These are phyloP conservation scores for Encarsia formosa DNA, from an alignment of 2,888 invertebrate genomes.

Conservation along the genomic window DNA sequence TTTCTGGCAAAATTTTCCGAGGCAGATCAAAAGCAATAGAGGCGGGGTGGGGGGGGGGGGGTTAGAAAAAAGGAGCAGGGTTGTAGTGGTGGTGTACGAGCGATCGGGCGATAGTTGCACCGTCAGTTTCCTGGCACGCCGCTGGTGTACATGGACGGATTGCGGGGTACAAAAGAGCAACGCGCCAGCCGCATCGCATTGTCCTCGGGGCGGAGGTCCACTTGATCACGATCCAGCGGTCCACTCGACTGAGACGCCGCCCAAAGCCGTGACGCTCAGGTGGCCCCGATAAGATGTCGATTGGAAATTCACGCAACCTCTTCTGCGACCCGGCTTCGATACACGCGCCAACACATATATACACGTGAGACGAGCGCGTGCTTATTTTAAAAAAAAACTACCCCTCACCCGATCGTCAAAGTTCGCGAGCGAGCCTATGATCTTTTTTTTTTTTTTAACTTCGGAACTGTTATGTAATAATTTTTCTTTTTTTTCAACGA, in stretches of 20 bases:
- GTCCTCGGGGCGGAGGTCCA: slow-evolving; percentile 50
- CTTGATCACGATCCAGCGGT: slow-evolving; percentile 51
- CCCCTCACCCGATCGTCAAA: too few species aligned
- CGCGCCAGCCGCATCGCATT: slow-evolving; percentile 40
- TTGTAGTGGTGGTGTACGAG: background rate
- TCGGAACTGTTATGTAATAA: too few species aligned
- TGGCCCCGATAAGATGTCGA: slow-evolving; percentile 50
- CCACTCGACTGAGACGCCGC: slow-evolving; percentile 7
- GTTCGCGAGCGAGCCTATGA: too few species aligned
- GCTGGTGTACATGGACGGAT: slow-evolving; percentile 24
- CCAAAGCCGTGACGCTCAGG: slow-evolving; percentile 33
- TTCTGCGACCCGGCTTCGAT: too few species aligned
- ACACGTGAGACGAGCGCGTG: too few species aligned
- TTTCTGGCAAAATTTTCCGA: background rate
- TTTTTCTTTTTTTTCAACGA: too few species aligned
- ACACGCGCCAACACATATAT: too few species aligned
- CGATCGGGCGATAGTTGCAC: slow-evolving; percentile 23
- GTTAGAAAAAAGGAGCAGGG: background rate
- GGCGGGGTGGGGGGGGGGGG: slow-evolving; percentile 16
- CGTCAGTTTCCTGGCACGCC: slow-evolving; percentile 34
- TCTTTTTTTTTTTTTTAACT: too few species aligned
- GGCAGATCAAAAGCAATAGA: background rate
- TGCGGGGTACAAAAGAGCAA: slow-evolving; percentile 49
- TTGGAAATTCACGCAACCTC: slow-evolving; percentile 49
- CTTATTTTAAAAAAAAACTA: too few species aligned